Evolutionary conservation across 2,113 vertebrate species (phyloP).

Genomic region (Lophura nycthemera): DNA sequence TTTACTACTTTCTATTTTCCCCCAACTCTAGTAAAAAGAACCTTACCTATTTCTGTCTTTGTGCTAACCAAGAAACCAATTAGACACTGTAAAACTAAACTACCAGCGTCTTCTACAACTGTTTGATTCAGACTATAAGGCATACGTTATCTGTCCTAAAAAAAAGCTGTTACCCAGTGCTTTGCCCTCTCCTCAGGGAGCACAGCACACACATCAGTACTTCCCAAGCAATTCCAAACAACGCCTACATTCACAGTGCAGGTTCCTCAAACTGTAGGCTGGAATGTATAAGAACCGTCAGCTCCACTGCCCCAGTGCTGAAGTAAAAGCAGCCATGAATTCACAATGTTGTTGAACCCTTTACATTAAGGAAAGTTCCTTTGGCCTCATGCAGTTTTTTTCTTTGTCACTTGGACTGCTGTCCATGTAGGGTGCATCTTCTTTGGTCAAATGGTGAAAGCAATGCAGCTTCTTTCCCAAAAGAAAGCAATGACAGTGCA

Average conservation of each 20-base stretch:
- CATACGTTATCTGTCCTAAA: neutral
- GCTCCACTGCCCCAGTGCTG: neutral
- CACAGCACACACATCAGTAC: neutral
- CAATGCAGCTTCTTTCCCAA: neutral
- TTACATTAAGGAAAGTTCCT: neutral
- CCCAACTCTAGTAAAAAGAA: neutral
- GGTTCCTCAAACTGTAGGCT: neutral
- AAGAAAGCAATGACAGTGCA: neutral
- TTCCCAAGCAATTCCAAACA: neutral
- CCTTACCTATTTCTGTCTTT: neutral
- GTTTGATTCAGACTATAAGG: neutral
- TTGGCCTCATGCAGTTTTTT: neutral
- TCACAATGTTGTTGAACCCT: neutral
- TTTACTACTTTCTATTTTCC: neutral
- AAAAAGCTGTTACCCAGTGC: neutral
- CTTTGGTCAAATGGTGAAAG: neutral
- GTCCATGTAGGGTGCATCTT: rapidly evolving
- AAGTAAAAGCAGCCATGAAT: neutral
- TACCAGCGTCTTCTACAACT: neutral
- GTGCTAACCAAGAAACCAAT: neutral
- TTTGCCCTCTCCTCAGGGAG: neutral
- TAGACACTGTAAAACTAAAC: neutral
- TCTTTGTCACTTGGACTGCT: neutral
- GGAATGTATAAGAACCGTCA: neutral
- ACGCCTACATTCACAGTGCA: neutral